These are phyloP conservation scores for Speoplatyrhinus poulsoni DNA, from an alignment of 2,113 vertebrate genomes.

Conservation along the genomic window DNA sequence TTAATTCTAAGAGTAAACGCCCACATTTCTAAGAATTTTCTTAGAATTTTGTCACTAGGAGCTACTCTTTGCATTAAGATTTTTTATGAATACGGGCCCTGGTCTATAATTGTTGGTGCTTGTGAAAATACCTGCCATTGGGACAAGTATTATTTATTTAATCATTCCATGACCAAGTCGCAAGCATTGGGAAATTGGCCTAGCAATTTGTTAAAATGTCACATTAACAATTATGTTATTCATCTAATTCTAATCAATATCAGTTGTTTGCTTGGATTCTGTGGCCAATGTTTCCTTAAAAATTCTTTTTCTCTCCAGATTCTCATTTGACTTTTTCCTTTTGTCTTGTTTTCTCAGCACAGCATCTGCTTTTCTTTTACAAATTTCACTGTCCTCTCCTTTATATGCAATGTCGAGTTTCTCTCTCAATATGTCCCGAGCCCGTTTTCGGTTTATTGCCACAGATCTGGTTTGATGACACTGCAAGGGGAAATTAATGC, in stretches of 20 bases:
- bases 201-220: too few relatives aligned
- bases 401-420: slow-evolving; percentile 88
- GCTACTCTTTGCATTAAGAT: too few relatives aligned
- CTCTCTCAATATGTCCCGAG: slow-evolving; percentile 85
- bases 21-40: too few relatives aligned
- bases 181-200: too few relatives aligned
- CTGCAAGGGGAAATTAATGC: slow-evolving; percentile 66
- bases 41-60: too few relatives aligned
- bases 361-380: slow-evolving; percentile 75
- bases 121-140: too few relatives aligned
- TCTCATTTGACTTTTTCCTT: slow-evolving; percentile 83
- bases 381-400: slow-evolving; percentile 83
- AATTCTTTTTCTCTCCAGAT: slow-evolving; percentile 84
- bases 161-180: too few relatives aligned
- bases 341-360: slow-evolving; percentile 84
- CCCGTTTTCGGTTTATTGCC: slow-evolving; percentile 86
- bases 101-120: too few relatives aligned
- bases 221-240: not conserved
- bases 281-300: slow-evolving; percentile 78
- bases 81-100: too few relatives aligned
- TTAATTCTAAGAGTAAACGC: too few relatives aligned
- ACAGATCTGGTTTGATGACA: slow-evolving; percentile 95
- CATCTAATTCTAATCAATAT: slow-evolving; percentile 36
- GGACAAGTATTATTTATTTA: too few relatives aligned
- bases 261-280: slow-evolving; percentile 46